These are phyloP conservation scores for Microcaecilia unicolor DNA, from an alignment of 2,797 vertebrate genomes.

Conservation along the genomic window DNA sequence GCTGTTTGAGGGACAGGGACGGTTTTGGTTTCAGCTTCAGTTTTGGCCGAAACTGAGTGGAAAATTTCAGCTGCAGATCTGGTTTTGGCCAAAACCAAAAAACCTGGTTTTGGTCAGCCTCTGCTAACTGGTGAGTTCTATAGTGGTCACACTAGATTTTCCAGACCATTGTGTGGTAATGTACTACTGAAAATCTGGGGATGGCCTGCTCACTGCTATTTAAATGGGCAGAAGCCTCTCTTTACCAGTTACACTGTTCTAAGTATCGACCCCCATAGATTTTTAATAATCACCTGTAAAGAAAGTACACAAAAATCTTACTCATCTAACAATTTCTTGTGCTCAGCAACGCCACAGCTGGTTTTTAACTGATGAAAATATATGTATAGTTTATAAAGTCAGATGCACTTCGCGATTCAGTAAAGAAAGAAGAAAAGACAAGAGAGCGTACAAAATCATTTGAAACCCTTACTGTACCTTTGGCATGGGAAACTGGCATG, in stretches of 20 bases:
- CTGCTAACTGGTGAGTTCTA: no score
- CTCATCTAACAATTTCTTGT: neutral
- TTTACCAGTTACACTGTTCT: no score
- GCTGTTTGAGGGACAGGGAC: no score
- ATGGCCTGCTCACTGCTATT: no score
- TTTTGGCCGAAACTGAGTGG: constrained; percentile 2
- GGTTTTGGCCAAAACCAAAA: no score
- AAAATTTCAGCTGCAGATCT: no score
- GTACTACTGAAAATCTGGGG: no score
- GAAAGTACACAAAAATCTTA: neutral
- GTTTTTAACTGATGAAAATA: constrained; percentile 2
- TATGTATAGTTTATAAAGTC: neutral
- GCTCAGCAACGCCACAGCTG: neutral
- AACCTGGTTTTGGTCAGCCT: no score
- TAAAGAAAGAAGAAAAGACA: constrained; percentile 1
- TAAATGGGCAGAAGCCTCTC: no score
- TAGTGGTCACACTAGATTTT: no score
- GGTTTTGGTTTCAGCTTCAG: constrained; percentile 6
- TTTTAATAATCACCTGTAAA: constrained; percentile 8
- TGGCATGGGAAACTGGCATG: constrained; percentile 94
- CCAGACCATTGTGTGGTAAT: no score
- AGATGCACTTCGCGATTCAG: neutral
- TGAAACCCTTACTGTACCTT: constrained; percentile 61
- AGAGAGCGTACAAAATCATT: neutral
- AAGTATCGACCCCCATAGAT: no score